These are phyloP conservation scores for Holothuria leucospilota DNA, from an alignment of 53 echinoderm and acorn worm species.

Conservation along the genomic window DNA sequence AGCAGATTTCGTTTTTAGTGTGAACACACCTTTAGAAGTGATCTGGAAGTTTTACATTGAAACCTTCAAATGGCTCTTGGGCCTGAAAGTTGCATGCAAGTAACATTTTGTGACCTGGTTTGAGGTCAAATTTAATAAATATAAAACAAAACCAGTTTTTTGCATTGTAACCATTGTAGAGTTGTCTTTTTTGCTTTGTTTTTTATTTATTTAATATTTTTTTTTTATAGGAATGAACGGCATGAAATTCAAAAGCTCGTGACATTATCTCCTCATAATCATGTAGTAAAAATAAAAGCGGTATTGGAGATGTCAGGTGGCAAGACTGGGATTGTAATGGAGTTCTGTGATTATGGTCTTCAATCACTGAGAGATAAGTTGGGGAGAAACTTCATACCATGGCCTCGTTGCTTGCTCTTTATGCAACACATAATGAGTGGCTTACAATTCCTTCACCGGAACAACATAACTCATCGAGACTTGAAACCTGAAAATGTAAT, in stretches of 20 bases:
- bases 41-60: no score
- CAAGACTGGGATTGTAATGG: neutral
- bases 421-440: conserved; percentile 48
- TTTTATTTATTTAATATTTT: no score
- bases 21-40: no score
- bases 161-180: no score
- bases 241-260: conserved; percentile 26
- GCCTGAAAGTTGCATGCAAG: no score
- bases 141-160: no score
- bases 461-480: conserved; percentile 20
- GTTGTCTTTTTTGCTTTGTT: no score
- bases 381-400: neutral
- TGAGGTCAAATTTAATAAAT: no score
- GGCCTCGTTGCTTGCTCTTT: conserved; percentile 24
- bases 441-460: conserved; percentile 4
- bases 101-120: no score
- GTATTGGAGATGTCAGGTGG: neutral
- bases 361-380: neutral
- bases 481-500: conserved; percentile 26
- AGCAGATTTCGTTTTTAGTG: no score
- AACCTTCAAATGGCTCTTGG: no score
- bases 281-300: conserved; percentile 20
- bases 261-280: neutral
- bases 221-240: neutral
- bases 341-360: conserved; percentile 22